Conservation (phyloP, 2,888 invertebrate genomes). For the Drosophila leonis region DNA sequence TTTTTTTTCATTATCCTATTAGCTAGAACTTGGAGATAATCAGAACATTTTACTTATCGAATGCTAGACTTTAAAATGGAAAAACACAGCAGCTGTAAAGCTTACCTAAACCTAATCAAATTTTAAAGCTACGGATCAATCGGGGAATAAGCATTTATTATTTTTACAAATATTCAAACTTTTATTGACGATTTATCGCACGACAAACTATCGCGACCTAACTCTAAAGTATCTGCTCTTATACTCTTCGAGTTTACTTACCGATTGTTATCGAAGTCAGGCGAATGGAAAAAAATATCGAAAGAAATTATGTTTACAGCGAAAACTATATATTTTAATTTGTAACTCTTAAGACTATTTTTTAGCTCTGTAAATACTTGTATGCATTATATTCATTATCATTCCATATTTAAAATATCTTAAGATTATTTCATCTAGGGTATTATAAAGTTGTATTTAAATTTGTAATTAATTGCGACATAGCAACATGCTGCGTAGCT, state of each 20-base stretch:
- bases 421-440: neutral
- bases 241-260: neutral
- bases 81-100: no score
- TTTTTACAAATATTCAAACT: neutral
- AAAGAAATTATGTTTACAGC: neutral
- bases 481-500: neutral
- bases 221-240: neutral
- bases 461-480: neutral
- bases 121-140: neutral
- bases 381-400: neutral
- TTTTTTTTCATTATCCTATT: neutral
- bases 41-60: no score
- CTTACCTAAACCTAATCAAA: no score
- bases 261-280: slow-evolving; percentile 1
- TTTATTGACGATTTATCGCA: neutral
- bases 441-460: neutral
- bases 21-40: neutral
- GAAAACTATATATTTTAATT: neutral
- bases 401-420: no score
- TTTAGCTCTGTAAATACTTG: neutral
- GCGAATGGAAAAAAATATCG: neutral
- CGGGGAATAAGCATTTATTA: no score
- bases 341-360: no score
- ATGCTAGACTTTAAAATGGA: no score
- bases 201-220: neutral